Base-by-base conservation (phyloP, 2,888 invertebrate genomes). In the Limnephilus marmoratus region DNA sequence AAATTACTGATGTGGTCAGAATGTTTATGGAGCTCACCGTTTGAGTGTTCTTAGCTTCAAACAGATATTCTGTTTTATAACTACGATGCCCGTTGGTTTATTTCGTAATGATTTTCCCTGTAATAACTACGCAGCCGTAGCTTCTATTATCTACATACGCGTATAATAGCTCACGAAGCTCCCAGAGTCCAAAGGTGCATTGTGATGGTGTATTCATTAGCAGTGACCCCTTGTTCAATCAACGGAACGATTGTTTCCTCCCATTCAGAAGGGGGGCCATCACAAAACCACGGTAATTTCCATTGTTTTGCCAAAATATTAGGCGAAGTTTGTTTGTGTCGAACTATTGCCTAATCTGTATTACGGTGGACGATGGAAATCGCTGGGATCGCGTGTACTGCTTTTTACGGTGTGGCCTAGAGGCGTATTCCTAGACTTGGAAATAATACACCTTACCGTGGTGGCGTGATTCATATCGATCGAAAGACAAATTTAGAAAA, bases 311-410 rank as follows among this genome's bases (percentile, higher is more conserved):
- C 80, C 37, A 37, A 89, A 80, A 89, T 80, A 18, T 81, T 80
- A 45, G 88, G 88, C 88, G 68, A 89, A 89, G 88, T 89, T 89
- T 81, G 80, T 89, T 68, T 89, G 88, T 89, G 88, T 89, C 88
- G 41, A 80, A 37, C 88, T 89, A 80, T 89, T 80, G 80, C 88
- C 88, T n/a, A 89, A 80, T 45, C 13, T 86, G 29, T 86, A 41
- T 41, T 68, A 53, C 68, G 49, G 18, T 34, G 68, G 13, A 86
- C 45, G 41, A 24, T 87, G 68, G 31, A 87, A 87, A 87, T 53
- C 29, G 87, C 49, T 34, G 31, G 7, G 15, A 53, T 53, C 49
- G 85, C 85, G 85, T 85, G 85, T 41, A 41, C 31, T 9, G 49
- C 31, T 87, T 85, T 85, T 85, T 87, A 31, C 18, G 87, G 68